A percentile compares a stretch with the other conserved stretches of the same genome.
Evolutionary conservation across 2,113 vertebrate species (phyloP).

Genomic region (Benitochromis conjunctus): DNA sequence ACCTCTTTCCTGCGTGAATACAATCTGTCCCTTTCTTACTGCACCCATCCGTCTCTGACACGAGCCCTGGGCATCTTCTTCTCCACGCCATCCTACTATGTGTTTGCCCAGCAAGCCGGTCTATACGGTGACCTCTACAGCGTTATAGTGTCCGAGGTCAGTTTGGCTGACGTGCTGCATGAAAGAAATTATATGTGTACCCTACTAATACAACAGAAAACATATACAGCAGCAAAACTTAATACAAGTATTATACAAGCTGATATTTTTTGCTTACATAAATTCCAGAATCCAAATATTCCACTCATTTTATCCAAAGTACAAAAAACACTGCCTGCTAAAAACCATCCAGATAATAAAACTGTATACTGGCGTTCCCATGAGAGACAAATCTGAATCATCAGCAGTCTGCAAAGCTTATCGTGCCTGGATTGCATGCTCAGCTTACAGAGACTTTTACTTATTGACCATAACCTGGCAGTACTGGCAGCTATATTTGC

Average conservation of each 20-base stretch:
- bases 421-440: neutral
- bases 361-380: neutral
- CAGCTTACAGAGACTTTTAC: neutral
- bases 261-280: neutral
- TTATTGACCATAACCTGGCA: neutral
- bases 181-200: neutral
- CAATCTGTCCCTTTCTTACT: conserved; percentile 84
- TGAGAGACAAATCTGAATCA: neutral
- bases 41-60: conserved; percentile 82
- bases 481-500: neutral
- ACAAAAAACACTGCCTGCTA: neutral
- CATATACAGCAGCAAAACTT: neutral
- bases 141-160: conserved; percentile 80
- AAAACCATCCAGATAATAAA: neutral
- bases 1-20: conserved; percentile 86
- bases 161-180: conserved; percentile 2
- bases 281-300: neutral
- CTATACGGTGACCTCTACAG: conserved; percentile 84
- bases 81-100: conserved; percentile 81
- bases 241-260: neutral
- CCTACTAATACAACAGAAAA: neutral
- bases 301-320: neutral
- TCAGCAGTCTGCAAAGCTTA: neutral
- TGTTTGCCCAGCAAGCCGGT: conserved; percentile 85
- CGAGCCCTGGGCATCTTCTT: conserved; percentile 82